Percentiles rank a stretch among this genome's conserved stretches.
phyloP scores from a whole-genome alignment of 2,113 vertebrate genomes.

The Oryzias curvinotus region DNA sequence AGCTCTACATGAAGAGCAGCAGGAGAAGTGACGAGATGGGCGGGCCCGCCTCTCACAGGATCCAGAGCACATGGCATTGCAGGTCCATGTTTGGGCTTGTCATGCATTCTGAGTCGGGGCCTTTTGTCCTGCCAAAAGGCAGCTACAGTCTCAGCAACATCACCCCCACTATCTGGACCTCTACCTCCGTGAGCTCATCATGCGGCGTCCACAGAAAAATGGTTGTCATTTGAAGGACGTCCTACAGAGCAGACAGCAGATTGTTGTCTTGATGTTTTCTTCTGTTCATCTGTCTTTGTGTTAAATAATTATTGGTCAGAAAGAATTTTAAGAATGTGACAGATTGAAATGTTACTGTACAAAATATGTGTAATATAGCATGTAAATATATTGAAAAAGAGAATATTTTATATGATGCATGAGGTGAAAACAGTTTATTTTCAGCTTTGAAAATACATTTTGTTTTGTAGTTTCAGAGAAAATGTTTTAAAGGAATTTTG shows the following conservation, averaged over 20 bases:
- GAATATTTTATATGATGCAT: conserved; percentile 96
- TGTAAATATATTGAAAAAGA: conserved; percentile 91
- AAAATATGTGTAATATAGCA: conserved; percentile 90
- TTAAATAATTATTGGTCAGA: conserved; percentile 83
- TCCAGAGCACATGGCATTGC: conserved; percentile 23
- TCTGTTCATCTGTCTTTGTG: conserved; percentile 64
- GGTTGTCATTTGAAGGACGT: conserved; percentile 41
- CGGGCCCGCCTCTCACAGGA: conserved; percentile 14
- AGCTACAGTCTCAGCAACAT: conserved; percentile 9
- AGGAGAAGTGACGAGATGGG: conserved; percentile 51
- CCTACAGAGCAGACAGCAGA: conserved; percentile 31
- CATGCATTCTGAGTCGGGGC: not conserved
- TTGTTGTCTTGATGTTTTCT: conserved; percentile 52
- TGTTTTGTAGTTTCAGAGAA: conserved; percentile 47
- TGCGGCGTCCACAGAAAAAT: too few species aligned
- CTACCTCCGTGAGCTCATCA: too few species aligned
- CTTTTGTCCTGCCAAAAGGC: conserved; percentile 32
- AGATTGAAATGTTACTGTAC: conserved; percentile 87
- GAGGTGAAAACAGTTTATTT: conserved; percentile 82
- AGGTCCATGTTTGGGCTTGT: conserved; percentile 5
- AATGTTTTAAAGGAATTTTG: conserved; percentile 36
- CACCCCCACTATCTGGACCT: not conserved
- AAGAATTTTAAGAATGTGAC: conserved; percentile 89
- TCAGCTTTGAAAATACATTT: conserved; percentile 85
- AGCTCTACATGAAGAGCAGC: conserved; percentile 41